Conservation (phyloP, 2,888 invertebrate genomes). For the Euspilapteryx auroguttella region DNA sequence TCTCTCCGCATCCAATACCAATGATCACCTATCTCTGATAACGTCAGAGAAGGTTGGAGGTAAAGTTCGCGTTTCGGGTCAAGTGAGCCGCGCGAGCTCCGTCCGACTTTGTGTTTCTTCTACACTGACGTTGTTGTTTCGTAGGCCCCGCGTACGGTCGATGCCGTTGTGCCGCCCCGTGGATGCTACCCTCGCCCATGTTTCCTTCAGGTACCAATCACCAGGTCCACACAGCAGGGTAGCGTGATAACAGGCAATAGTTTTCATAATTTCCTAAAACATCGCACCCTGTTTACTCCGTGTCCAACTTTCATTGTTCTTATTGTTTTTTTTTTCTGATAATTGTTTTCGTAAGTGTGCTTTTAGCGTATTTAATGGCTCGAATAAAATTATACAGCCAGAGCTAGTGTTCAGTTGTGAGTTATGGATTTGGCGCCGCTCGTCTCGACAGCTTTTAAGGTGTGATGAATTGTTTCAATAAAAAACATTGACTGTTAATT, state of each 20-base stretch:
- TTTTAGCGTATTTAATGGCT: conserved; percentile 25
- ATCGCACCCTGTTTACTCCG: conserved; percentile 20
- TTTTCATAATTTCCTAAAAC: conserved; percentile 26
- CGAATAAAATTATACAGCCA: conserved; percentile 17
- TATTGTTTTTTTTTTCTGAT: conserved; percentile 49
- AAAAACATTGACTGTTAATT: no score
- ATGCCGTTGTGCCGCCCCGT: neutral
- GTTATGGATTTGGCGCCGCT: conserved; percentile 13
- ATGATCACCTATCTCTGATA: conserved; percentile 1
- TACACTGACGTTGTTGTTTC: no score
- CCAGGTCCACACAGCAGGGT: no score
- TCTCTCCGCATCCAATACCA: conserved; percentile 1
- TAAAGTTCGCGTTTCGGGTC: no score
- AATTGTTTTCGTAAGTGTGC: conserved; percentile 46
- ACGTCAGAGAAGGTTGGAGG: neutral
- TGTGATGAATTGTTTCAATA: no score
- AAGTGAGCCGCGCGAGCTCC: no score
- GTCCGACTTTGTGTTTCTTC: no score
- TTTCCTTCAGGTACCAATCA: neutral
- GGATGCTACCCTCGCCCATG: neutral
- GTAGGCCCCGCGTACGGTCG: no score
- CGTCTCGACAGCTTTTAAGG: no score
- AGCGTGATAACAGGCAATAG: conserved; percentile 44
- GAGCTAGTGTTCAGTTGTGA: conserved; percentile 15
- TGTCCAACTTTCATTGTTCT: conserved; percentile 45